These are phyloP conservation scores for Poeciliopsis prolifica DNA, from an alignment of 2,113 vertebrate genomes.

Conservation along the genomic window DNA sequence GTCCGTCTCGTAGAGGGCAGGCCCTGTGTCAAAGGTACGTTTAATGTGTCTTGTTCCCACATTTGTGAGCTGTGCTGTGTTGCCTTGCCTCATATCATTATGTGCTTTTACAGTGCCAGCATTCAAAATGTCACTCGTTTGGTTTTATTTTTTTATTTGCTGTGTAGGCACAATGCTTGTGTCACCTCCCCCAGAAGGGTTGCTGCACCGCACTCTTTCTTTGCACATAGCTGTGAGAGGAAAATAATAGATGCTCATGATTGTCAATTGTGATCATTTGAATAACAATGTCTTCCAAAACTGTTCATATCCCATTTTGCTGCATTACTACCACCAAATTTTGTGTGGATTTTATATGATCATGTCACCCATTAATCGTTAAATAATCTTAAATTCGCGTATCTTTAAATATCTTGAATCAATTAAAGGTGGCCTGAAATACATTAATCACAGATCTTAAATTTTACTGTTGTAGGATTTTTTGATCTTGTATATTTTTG, in stretches of 20 bases:
- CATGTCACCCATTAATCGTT: too few species aligned
- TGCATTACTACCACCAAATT: background rate
- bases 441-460: too few species aligned
- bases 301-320: background rate
- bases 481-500: too few species aligned
- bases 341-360: background rate
- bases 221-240: background rate
- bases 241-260: background rate
- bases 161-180: slow-evolving; percentile 9
- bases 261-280: background rate
- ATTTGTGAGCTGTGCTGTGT: slow-evolving; percentile 53
- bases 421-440: too few species aligned
- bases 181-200: slow-evolving; percentile 6
- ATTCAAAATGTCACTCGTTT: slow-evolving; percentile 67
- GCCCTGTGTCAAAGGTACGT: slow-evolving; percentile 74
- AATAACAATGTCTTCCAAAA: background rate
- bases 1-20: slow-evolving; percentile 61
- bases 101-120: slow-evolving; percentile 49
- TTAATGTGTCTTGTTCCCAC: slow-evolving; percentile 61
- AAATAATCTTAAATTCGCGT: too few species aligned
- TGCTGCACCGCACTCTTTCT: background rate
- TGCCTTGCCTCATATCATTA: slow-evolving; percentile 52
- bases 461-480: too few species aligned
- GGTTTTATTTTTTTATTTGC: slow-evolving; percentile 27
- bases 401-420: too few species aligned